Conservation (phyloP, 1,140 invertebrate species). For the Tetramorium parvispinum region DNA sequence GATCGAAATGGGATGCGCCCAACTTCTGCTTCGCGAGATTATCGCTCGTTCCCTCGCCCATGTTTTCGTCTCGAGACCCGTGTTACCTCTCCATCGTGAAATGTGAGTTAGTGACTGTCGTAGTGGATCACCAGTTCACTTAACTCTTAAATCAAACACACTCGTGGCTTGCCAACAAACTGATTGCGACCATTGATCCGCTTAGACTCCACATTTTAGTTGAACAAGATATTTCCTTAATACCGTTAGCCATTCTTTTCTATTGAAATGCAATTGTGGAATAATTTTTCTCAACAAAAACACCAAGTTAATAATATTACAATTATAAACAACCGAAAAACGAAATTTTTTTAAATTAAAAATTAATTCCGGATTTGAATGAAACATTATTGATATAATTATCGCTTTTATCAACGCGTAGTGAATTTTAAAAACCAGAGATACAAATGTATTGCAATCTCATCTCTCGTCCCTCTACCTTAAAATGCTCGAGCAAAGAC, state of each 20-base stretch:
- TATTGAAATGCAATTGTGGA: background rate
- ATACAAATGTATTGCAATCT: background rate
- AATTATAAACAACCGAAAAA: background rate
- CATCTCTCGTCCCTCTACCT: background rate
- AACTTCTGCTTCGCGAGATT: background rate
- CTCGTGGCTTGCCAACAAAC: conserved; percentile 9
- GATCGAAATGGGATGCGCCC: conserved; percentile 6
- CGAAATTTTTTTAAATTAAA: background rate
- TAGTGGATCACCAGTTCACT: background rate
- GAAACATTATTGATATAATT: background rate
- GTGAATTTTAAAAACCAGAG: background rate
- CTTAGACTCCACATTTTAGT: background rate
- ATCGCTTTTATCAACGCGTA: background rate
- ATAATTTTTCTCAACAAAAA: background rate
- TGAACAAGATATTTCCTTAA: background rate
- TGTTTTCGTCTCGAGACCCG: background rate
- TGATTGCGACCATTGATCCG: background rate
- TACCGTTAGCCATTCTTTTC: background rate
- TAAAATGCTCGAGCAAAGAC: background rate
- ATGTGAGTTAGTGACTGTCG: conserved; percentile 7
- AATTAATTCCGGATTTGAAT: background rate
- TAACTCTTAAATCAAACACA: conserved; percentile 11
- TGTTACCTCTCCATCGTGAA: background rate
- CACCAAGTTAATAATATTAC: background rate
- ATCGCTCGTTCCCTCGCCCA: background rate